A percentile compares a stretch with the other conserved stretches of the same genome.
Evolutionary conservation across 2,113 vertebrate genomes (phyloP).

Genomic region (Sinocyclocheilus grahami): DNA sequence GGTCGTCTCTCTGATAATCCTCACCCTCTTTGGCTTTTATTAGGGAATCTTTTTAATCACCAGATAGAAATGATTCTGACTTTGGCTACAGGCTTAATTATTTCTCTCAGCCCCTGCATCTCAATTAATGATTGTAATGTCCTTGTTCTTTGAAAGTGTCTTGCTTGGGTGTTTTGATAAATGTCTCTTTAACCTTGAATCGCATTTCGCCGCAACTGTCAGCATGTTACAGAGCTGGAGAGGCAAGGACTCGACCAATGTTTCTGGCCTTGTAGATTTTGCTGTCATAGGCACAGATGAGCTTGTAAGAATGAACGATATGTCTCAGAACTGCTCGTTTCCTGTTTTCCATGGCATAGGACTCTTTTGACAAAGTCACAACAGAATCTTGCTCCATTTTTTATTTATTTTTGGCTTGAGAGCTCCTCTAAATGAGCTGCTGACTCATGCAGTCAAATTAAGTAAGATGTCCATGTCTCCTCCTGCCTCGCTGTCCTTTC

Average conservation of each 20-base stretch:
- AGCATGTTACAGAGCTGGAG: not conserved
- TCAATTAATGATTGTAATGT: conserved; percentile 36
- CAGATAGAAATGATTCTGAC: conserved; percentile 42
- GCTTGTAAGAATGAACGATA: not conserved
- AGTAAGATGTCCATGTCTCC: not conserved
- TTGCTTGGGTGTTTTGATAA: conserved; percentile 2
- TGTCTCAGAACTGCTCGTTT: not conserved
- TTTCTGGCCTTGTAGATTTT: not conserved
- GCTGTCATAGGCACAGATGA: not conserved
- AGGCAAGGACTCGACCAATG: not conserved
- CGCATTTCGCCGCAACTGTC: not conserved
- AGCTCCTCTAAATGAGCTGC: conserved; percentile 23
- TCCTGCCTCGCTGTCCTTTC: not conserved
- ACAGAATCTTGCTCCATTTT: not conserved
- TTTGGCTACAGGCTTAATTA: conserved; percentile 42
- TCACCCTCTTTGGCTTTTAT: conserved; percentile 22
- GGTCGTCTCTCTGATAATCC: conserved; percentile 39
- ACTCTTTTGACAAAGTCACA: conserved; percentile 1
- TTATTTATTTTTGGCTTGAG: conserved; percentile 19
- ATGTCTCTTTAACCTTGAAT: conserved; percentile 41
- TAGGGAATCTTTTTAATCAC: conserved; percentile 46
- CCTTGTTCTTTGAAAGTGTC: conserved; percentile 12
- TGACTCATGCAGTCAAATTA: conserved; percentile 36
- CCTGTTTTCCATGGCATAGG: not conserved
- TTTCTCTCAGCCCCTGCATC: conserved; percentile 30